Percentiles rank a stretch among this genome's conserved stretches.
Conservation (phyloP, 2,113 vertebrate species). For the Rhinogobius similis region DNA sequence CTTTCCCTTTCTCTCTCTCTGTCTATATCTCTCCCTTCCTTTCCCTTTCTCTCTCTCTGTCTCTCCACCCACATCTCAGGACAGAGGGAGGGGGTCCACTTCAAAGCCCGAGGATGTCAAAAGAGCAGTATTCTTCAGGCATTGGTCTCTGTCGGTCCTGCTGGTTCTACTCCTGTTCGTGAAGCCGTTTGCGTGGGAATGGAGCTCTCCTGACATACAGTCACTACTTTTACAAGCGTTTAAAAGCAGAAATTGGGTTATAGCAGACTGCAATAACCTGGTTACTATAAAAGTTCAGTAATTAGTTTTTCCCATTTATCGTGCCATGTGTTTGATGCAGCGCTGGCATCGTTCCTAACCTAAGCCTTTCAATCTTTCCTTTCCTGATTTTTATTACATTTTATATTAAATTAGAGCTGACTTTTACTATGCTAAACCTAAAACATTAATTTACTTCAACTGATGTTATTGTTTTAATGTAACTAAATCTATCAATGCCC, state of each 20-base stretch:
- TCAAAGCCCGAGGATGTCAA: constrained; percentile 70
- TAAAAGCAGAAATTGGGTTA: constrained; percentile 44
- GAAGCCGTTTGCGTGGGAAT: constrained; percentile 52
- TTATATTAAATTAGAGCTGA: neutral
- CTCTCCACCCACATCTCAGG: constrained; percentile 18
- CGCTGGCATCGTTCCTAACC: neutral
- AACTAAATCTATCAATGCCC: neutral
- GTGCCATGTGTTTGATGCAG: constrained; percentile 20
- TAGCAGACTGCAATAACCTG: constrained; percentile 22
- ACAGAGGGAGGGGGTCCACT: constrained; percentile 69
- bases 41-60: neutral
- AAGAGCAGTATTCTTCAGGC: constrained; percentile 63
- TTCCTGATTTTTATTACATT: neutral
- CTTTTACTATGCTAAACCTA: neutral
- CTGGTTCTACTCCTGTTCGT: constrained; percentile 66
- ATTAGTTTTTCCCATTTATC: constrained; percentile 22
- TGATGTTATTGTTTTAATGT: neutral
- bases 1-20: too few species aligned
- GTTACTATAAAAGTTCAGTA: constrained; percentile 39
- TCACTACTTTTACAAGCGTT: constrained; percentile 27
- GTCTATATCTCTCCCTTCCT: too few species aligned
- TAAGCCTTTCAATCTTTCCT: neutral
- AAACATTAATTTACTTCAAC: neutral
- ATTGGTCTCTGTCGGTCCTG: constrained; percentile 62
- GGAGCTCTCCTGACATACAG: constrained; percentile 38